A percentile compares a stretch with the other conserved stretches of the same genome.
phyloP scores from a whole-genome alignment of 2,113 vertebrate species.

The Thamnophis sirtalis region DNA sequence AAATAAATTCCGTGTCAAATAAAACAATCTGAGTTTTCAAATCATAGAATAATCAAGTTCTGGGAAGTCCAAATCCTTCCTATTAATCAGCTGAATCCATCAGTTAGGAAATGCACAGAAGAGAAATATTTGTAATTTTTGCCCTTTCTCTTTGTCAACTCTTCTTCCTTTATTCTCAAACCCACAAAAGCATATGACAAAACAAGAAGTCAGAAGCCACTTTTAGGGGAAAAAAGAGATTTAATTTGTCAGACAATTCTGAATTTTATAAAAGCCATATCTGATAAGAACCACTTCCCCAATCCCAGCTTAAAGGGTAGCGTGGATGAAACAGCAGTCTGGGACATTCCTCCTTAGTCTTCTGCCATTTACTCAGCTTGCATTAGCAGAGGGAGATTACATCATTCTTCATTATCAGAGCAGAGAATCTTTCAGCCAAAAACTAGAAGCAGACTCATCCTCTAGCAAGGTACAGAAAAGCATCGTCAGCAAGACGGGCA shows the following conservation, averaged over 20 bases:
- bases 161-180: not conserved
- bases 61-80: not conserved
- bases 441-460: not conserved
- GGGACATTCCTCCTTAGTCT: not conserved
- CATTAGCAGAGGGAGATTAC: not conserved
- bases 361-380: not conserved
- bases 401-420: not conserved
- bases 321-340: not conserved
- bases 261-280: constrained; percentile 30
- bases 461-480: not conserved
- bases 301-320: not conserved
- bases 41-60: not conserved
- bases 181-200: not conserved
- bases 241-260: constrained; percentile 50
- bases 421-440: not conserved
- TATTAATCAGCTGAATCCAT: not conserved
- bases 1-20: not conserved
- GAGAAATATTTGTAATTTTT: not conserved
- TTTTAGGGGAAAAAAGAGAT: constrained; percentile 5
- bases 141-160: not conserved
- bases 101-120: not conserved
- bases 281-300: not conserved
- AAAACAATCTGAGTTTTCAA: not conserved
- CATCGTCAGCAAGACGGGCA: not conserved
- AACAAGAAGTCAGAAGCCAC: not conserved